Percentiles rank a stretch among this genome's conserved stretches.
Evolutionary conservation across 1,140 invertebrate species (phyloP).

Genomic region (Himalopsyche phryganea): DNA sequence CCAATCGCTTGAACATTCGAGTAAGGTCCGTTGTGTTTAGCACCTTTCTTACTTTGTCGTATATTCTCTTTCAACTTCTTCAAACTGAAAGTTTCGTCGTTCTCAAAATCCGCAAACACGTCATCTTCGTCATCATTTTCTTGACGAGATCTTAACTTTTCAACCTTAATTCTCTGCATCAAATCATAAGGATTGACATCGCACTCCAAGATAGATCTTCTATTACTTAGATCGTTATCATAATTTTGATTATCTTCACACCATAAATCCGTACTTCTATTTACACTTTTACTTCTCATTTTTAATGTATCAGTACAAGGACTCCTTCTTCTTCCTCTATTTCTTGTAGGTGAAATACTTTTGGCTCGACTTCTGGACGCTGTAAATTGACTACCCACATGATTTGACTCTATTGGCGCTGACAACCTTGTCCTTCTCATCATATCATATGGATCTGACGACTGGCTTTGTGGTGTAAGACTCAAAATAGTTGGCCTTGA

Average conservation of each 20-base stretch:
- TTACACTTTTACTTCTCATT: slow-evolving; percentile 52
- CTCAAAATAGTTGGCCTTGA: slow-evolving; percentile 58
- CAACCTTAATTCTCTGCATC: slow-evolving; percentile 52
- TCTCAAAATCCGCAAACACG: slow-evolving; percentile 29
- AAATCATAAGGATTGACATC: slow-evolving; percentile 83
- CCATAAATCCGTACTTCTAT: slow-evolving; percentile 47
- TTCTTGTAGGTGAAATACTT: slow-evolving; percentile 57
- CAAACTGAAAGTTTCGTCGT: slow-evolving; percentile 34
- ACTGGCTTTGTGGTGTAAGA: slow-evolving; percentile 52
- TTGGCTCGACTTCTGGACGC: slow-evolving; percentile 54
- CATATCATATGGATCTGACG: slow-evolving; percentile 71
- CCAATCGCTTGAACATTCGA: slow-evolving; percentile 55
- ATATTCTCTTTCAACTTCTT: slow-evolving; percentile 29
- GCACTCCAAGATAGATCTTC: slow-evolving; percentile 75
- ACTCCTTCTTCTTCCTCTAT: slow-evolving; percentile 47
- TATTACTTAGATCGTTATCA: slow-evolving; percentile 53
- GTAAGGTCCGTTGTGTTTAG: slow-evolving; percentile 40
- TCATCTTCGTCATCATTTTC: slow-evolving; percentile 29
- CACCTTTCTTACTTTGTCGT: slow-evolving; percentile 26
- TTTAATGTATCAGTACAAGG: slow-evolving; percentile 40
- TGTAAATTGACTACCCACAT: slow-evolving; percentile 52
- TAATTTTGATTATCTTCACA: slow-evolving; percentile 50
- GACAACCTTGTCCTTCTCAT: slow-evolving; percentile 70
- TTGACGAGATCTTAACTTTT: slow-evolving; percentile 13
- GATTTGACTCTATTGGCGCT: slow-evolving; percentile 54